Percentiles rank a stretch among this genome's conserved stretches.
Conservation (phyloP, 2,888 invertebrate genomes). For the Fissipunctia ypsillon region DNA sequence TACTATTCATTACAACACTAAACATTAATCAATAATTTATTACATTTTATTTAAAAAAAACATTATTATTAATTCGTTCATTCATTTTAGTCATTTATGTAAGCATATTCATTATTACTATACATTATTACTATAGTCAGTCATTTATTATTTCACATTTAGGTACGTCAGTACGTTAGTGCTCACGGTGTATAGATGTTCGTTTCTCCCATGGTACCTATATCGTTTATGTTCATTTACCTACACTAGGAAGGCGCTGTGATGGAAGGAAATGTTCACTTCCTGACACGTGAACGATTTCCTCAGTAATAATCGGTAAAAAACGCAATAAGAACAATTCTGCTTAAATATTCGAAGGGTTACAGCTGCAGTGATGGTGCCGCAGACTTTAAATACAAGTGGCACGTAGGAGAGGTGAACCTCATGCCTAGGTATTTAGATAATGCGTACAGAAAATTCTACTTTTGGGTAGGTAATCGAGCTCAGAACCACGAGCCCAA, state of each 20-base stretch:
- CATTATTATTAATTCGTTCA: too few species aligned
- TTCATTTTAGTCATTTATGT: too few species aligned
- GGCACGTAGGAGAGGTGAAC: not conserved
- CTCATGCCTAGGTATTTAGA: not conserved
- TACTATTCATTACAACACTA: too few species aligned
- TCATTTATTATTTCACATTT: too few species aligned
- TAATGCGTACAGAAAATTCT: not conserved
- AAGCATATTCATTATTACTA: too few species aligned
- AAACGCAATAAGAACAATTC: not conserved
- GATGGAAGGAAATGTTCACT: not conserved
- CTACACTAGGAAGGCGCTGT: too few species aligned
- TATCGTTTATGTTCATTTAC: not conserved
- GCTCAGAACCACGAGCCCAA: not conserved
- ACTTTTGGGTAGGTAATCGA: not conserved
- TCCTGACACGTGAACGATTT: not conserved
- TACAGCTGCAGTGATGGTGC: not conserved
- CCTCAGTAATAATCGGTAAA: not conserved
- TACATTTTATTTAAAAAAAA: too few species aligned
- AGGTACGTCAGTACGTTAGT: too few species aligned
- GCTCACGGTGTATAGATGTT: too few species aligned
- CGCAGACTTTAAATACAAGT: not conserved
- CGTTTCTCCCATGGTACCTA: too few species aligned
- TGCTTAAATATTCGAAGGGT: not conserved
- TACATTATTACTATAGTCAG: too few species aligned
- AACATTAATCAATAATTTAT: too few species aligned